Conservation (phyloP, 2,888 invertebrate species). For the Rhimphoctona megacephalus region DNA sequence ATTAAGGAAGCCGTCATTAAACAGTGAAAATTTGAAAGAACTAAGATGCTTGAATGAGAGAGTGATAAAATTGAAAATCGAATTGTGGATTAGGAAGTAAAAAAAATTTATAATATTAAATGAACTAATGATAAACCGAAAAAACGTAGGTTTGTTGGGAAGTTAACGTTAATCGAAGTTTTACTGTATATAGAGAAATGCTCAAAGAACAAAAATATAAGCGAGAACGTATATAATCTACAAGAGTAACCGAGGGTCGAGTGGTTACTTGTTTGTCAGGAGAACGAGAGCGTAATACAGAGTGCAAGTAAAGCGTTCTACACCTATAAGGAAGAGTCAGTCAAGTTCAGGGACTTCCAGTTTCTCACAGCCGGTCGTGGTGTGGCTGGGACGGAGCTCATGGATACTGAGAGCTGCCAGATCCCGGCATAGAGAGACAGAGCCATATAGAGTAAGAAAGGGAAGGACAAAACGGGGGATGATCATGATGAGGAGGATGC, state of each 20-base stretch:
- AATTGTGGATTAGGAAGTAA: neutral
- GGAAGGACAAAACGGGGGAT: constrained; percentile 43
- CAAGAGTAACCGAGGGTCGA: constrained; percentile 30
- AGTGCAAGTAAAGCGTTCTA: constrained; percentile 71
- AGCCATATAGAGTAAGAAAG: constrained; percentile 35
- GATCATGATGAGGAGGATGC: constrained; percentile 25
- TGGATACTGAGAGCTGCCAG: constrained; percentile 18
- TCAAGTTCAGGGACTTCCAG: constrained; percentile 82
- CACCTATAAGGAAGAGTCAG: constrained; percentile 80
- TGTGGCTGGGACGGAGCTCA: constrained; percentile 50
- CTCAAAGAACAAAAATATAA: neutral
- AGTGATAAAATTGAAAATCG: neutral
- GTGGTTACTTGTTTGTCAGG: constrained; percentile 36
- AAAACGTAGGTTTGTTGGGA: neutral
- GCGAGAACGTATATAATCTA: constrained; percentile 13
- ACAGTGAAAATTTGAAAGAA: neutral
- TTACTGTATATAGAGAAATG: constrained; percentile 22
- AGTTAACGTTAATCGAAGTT: constrained; percentile 1
- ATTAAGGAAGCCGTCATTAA: neutral
- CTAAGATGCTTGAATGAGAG: neutral
- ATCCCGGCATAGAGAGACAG: constrained; percentile 54
- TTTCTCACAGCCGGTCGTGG: constrained; percentile 76
- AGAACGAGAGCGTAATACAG: constrained; percentile 54
- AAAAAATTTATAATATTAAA: neutral
- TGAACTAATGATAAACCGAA: neutral